These are phyloP conservation scores for Acanthoscelides obtectus DNA, from an alignment of 2,888 invertebrate genomes.

Conservation along the genomic window DNA sequence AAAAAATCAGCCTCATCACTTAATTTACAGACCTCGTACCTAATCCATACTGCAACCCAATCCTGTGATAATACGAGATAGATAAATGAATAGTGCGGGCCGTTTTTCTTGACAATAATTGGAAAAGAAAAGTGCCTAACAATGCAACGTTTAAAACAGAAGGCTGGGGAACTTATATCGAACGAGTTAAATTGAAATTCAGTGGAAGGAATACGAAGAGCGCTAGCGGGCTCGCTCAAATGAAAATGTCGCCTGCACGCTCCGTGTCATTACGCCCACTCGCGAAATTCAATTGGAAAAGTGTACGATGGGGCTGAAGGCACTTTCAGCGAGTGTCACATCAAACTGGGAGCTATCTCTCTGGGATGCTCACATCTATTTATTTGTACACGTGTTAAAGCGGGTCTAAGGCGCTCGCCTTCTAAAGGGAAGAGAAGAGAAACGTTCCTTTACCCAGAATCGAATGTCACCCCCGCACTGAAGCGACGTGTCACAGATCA, in stretches of 20 bases:
- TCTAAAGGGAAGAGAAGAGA: too few relatives aligned
- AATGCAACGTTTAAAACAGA: neutral
- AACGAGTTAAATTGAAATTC: neutral
- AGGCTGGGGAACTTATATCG: neutral
- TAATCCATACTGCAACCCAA: too few relatives aligned
- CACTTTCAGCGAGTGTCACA: conserved; percentile 10
- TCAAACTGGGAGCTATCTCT: neutral
- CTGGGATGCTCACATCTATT: neutral
- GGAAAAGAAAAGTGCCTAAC: neutral
- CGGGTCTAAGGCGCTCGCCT: too few relatives aligned
- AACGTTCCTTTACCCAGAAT: too few relatives aligned
- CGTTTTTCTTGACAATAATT: neutral
- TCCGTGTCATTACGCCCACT: conserved; percentile 23
- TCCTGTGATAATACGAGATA: too few relatives aligned
- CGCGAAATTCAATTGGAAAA: conserved; percentile 32
- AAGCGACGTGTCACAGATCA: too few relatives aligned
- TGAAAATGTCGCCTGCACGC: neutral
- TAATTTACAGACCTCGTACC: too few relatives aligned
- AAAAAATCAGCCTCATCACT: too few relatives aligned
- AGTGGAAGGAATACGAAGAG: neutral
- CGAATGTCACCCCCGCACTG: too few relatives aligned
- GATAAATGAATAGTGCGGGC: too few relatives aligned
- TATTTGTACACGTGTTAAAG: too few relatives aligned
- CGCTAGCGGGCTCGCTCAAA: neutral
- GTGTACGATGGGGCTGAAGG: conserved; percentile 21